Evolutionary conservation across 2,888 invertebrate genomes (phyloP), one percentile per base, ranked within the genome.

Genomic region (Cotesia congregata): DNA sequence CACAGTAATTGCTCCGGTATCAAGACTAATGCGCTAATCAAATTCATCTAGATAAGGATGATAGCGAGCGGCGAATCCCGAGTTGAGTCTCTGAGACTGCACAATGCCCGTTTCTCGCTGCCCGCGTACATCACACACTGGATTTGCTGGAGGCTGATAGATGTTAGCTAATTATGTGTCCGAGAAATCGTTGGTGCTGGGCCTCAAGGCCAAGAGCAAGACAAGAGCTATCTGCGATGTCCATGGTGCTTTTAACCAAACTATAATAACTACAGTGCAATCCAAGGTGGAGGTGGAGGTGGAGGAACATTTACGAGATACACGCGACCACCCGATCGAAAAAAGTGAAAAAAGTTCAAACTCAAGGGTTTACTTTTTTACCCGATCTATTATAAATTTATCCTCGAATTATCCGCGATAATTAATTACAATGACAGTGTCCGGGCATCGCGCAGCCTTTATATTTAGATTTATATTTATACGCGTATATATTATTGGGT

Each of bases 131-230:
- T 85, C 84, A 81, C 82, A 85, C 85, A 84, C 84, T 84, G 88
- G 88, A 30, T 30, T 88, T 87, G 88, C 88, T 89, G 82, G 84
- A 82, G 89, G 89, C 89, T 89, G 89, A 89, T 89, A 89, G 88
- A 89, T 89, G 89, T 88, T 86, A 87, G 89, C 88, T 89, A 89
- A 89, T 89, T 89, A 89, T 86, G 88, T 88, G 86, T 83, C 86
- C 86, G 86, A 86, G 88, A 84, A 87, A 85, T 86, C 86, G 84
- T 3, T 30, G 30, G 30, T 84, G 84, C 30, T 30, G 30, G 67
- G 84, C 83, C 83, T 83, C 83, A 62, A 61, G 68, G 67, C 62
- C 72, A 67, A 50, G 59, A 12, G 7, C 50, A 30, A 30, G 30
- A 30, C 50, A 50, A 50, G 50, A 50, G 50, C 50, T 50, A 50